Base-by-base conservation (phyloP, 2,797 vertebrate species). In the Petrocephalus schoutedeni region DNA sequence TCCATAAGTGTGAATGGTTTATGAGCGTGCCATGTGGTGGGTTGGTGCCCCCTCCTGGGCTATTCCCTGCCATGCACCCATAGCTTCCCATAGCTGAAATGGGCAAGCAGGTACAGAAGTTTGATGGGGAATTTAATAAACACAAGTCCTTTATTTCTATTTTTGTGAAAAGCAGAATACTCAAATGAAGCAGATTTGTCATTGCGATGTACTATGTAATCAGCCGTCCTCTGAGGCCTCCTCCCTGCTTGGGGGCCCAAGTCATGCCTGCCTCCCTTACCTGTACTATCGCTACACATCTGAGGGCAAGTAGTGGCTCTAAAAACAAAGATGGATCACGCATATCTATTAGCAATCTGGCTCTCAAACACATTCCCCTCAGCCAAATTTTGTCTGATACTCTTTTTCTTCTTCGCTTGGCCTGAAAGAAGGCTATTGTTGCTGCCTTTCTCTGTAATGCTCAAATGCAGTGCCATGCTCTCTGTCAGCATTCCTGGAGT, bases 371-470 rank as follows among this genome's bases (percentile, higher is more conserved):
- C 90, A 89, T 10, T 45, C 89, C 90, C 77, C 36, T 71, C 51
- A 89, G 92, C 89, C 88, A 89, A 88, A 90, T 91, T 91, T 90
- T 91, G 90, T 93, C 91, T 92, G 89, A 91, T 90, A 89, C 89
- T 54, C 59, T 92, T 91, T 92, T 80, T 91, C 88, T 83, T 77
- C 74, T 88, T 89, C 80, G 88, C 89, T 88, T 87, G 58, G 89
- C 90, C 89, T 95, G 91, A 93, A 94, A 92, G 91, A 89, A 91
- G 14, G 87, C 89, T 92, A 90, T 95, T 94, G 93, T 94, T 58
- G 90, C 89, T 89, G 90, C 80, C 61, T 89, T 86, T 67, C 92
- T 93, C 90, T 87, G 91, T 87, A 90, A 90, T 49, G 83, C 58
- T 89, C 89, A 83, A 92, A 89, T 90, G 12, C 8, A 88, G 90